Percentiles rank a stretch among this genome's conserved stretches.
Conservation (phyloP, 1,140 invertebrate genomes). For the Brachionus calyciflorus region DNA sequence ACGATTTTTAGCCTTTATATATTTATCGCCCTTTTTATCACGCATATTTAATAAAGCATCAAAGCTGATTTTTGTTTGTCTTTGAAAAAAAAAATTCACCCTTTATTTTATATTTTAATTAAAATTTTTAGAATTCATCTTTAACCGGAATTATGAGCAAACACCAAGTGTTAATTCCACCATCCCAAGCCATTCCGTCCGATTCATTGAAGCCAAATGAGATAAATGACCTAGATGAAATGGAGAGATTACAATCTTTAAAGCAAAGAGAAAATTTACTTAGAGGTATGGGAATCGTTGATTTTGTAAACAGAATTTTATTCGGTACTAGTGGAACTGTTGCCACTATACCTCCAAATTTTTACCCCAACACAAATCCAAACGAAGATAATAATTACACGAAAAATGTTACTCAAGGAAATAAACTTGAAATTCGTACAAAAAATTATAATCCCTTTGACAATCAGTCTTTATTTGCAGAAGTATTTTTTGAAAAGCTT, state of each 20-base stretch:
- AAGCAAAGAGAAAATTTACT: constrained; percentile 60
- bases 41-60: neutral
- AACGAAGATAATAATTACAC: neutral
- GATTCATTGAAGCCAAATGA: constrained; percentile 35
- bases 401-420: neutral
- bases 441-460: constrained; percentile 38
- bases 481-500: neutral
- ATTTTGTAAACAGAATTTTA: constrained; percentile 17
- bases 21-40: neutral
- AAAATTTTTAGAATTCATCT: neutral
- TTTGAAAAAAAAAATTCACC: too few species aligned
- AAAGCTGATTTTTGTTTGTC: neutral
- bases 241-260: constrained; percentile 57
- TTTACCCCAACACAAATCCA: neutral
- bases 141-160: neutral
- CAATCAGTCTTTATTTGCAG: constrained; percentile 16
- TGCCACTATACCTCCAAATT: constrained; percentile 2
- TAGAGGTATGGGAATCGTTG: constrained; percentile 51
- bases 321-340: constrained; percentile 24
- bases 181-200: neutral
- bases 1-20: neutral
- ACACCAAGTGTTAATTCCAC: constrained; percentile 1
- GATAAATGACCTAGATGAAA: constrained; percentile 60
- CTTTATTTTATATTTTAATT: too few species aligned
- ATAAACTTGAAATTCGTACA: constrained; percentile 12